Evolutionary conservation across 30 jellyfish, hydroid and myxozoan genomes (phyloP), one percentile per base, ranked within the genome.

Genomic region (Chironex yamaguchii): DNA sequence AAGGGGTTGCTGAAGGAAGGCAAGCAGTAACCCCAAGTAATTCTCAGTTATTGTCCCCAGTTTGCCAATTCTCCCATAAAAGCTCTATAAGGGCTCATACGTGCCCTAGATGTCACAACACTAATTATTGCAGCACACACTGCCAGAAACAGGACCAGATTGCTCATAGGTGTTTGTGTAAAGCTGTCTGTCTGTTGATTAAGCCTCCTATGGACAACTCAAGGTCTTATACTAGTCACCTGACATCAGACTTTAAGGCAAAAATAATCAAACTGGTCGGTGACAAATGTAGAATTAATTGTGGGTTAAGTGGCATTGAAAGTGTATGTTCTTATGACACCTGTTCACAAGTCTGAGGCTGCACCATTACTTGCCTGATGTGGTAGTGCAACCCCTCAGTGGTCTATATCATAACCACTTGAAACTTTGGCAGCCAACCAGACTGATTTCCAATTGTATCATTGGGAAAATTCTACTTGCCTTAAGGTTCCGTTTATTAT

Each of bases 391-490:
- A 17, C 58, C 58, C 58, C 58, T 42, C 58, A 42, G 58, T 42
- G 17, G 17, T 42, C 58, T 42, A 42, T 17, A 6, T 17, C 13
- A 42, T 42, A 42, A 42, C 58, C 9, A 42, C 9, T 17, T 42
- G 17, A 6, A 42, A 42, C 17, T 42, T 42, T 42, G 58, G 89
- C 62, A 4, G 80, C 89, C 26, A 72, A 72, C 27, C 51, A 63
- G 36, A 72, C 76, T 30, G 36, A 67, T 27, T 67, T 67, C 36
- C 64, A 67, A 67, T 67, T 67, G 36, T n/a, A n/a, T n/a, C n/a
- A n/a, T n/a, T n/a, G 58, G 58, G 58, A 42, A 42, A 17, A 42
- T 17, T 42, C 58, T 42, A 42, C 58, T 42, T 42, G 58, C 58
- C 58, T 42, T 42, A 42, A 42, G 58, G 13, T 42, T 42, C 58